Evolutionary conservation across 1,140 invertebrate species (phyloP), one percentile per base, ranked within the genome.

Genomic region (Dendrolimus punctatus): DNA sequence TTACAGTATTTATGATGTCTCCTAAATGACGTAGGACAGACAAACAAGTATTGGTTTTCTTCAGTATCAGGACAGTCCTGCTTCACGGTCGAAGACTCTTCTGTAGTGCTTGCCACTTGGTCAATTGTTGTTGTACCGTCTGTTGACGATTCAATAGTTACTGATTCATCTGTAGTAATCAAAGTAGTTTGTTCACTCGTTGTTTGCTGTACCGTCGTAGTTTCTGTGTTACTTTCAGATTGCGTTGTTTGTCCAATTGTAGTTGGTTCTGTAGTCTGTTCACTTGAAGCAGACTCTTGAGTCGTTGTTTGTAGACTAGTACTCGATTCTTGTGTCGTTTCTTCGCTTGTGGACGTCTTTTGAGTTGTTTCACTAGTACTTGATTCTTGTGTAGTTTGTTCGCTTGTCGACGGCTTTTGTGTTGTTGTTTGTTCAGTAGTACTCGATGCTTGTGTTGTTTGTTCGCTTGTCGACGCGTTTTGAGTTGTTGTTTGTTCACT

Each of bases 1-100:
- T 95, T 93, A 68, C 95, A 96, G 66, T 94, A 92, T 73, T 94
- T 93, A 0, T 94, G 93, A 89, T 96, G 94, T 59, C 94, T 90
- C 67, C 89, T 90, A 81, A 95, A 95, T 40, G 93, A 94, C 40
- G 93, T 94, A 8, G 94, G 94, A 71, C 94, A 95, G 5, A 94
- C 90, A 46, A 93, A 89, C 5, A 90, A 76, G 53, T 92, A 87
- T 82, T 95, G 94, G 54, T 93, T 91, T 5, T 91, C 90, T 41
- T 88, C 85, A 6, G 88, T 86, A 56, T 88, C 59, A 5, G 89
- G 89, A 60, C 89, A 90, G 5, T 82, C 64, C 53, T 80, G 70
- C 9, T 63, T 56, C 6, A 67, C 44, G 54, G 66, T 64, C 51
- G 59, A 57, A 44, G 40, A 60, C 49, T 61, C 57, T 63, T 72